Conservation (phyloP, 2,113 vertebrate species). For the Zingel zingel region DNA sequence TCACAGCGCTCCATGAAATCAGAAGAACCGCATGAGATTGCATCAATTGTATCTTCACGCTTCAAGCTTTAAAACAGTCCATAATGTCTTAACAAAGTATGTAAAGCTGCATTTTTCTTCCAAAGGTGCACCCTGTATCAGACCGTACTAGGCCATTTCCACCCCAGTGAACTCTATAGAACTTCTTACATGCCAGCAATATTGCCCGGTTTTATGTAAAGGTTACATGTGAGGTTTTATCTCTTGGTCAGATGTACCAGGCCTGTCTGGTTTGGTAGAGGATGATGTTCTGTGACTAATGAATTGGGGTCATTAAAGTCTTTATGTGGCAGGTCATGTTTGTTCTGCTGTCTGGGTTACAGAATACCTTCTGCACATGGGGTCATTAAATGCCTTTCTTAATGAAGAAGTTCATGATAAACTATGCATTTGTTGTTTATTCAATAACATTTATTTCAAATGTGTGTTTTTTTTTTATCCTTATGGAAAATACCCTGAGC, state of each 20-base stretch:
- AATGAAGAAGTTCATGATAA: background rate
- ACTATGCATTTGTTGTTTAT: background rate
- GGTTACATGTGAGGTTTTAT: slow-evolving; percentile 42
- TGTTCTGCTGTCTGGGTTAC: slow-evolving; percentile 75
- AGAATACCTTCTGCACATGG: slow-evolving; percentile 13
- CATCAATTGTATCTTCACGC: slow-evolving; percentile 1
- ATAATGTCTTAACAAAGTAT: slow-evolving; percentile 31
- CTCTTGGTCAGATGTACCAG: slow-evolving; percentile 55
- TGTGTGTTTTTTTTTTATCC: background rate
- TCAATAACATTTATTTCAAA: background rate
- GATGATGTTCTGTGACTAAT: slow-evolving; percentile 77
- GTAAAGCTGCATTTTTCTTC: slow-evolving; percentile 8
- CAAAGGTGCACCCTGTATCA: background rate
- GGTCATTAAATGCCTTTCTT: background rate
- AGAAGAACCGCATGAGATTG: slow-evolving; percentile 6
- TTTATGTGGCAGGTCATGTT: slow-evolving; percentile 80
- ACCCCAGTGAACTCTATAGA: background rate
- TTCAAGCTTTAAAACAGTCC: background rate
- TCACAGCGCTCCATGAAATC: slow-evolving; percentile 15
- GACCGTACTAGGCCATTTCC: slow-evolving; percentile 7
- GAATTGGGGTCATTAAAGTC: slow-evolving; percentile 77
- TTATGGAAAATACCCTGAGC: background rate
- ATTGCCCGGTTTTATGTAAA: slow-evolving; percentile 11
- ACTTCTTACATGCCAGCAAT: background rate
- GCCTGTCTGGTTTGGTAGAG: slow-evolving; percentile 55